phyloP scores from a whole-genome alignment of 2,797 vertebrate species.

The Pipistrellus pipistrellus region DNA sequence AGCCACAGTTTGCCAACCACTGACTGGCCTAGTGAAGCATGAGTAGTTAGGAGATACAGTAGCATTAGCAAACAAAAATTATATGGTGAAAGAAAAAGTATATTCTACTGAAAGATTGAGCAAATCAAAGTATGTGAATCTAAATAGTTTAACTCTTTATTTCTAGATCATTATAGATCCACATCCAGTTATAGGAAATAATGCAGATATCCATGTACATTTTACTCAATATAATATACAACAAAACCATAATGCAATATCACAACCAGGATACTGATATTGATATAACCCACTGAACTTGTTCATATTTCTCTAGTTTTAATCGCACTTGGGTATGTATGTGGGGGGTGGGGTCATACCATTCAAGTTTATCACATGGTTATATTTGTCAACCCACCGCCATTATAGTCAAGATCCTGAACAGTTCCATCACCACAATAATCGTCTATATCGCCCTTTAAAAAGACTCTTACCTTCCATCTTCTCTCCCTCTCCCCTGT shows the following conservation, averaged over 20 bases:
- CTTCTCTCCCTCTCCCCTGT: neutral
- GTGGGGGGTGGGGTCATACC: neutral
- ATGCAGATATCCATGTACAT: neutral
- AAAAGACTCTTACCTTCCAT: neutral
- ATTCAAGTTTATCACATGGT: neutral
- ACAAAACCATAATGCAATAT: neutral
- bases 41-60: neutral
- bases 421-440: neutral
- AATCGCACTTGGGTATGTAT: neutral
- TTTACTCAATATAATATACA: neutral
- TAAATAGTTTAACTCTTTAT: constrained; percentile 1
- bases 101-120: neutral
- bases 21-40: neutral
- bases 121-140: neutral
- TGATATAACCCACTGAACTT: neutral
- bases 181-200: neutral
- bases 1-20: too few species aligned
- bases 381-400: neutral
- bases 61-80: neutral
- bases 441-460: neutral
- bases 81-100: neutral
- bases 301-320: constrained; percentile 35
- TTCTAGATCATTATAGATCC: constrained; percentile 9
- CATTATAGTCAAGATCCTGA: neutral
- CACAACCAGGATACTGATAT: neutral